These are phyloP conservation scores for Mermis nigrescens DNA, from an alignment of 2,888 invertebrate genomes.

Conservation along the genomic window DNA sequence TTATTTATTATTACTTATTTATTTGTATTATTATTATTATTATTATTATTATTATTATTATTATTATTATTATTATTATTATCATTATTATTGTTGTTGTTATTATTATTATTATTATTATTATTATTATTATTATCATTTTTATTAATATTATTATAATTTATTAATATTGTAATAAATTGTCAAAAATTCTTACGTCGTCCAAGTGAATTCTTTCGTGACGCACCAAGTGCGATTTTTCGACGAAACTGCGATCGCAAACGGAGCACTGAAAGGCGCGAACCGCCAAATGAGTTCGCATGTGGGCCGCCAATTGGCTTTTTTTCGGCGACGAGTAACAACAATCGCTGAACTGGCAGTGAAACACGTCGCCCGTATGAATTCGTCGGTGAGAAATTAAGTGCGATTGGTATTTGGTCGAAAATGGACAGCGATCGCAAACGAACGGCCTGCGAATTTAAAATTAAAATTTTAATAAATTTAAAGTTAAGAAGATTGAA, in stretches of 20 bases:
- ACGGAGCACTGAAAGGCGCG: constrained; percentile 42
- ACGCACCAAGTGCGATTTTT: constrained; percentile 47
- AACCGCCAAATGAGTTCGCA: constrained; percentile 42
- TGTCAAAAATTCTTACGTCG: not conserved
- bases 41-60: too few relatives aligned
- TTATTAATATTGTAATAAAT: too few relatives aligned
- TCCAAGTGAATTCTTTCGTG: constrained; percentile 46
- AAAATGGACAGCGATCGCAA: constrained; percentile 49
- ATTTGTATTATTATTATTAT: too few relatives aligned
- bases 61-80: too few relatives aligned
- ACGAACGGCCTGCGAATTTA: constrained; percentile 42
- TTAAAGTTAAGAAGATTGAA: not conserved
- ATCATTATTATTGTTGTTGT: too few relatives aligned
- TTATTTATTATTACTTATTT: too few relatives aligned
- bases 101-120: too few relatives aligned
- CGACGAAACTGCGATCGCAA: constrained; percentile 47
- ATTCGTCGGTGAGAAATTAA: constrained; percentile 47
- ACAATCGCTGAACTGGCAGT: constrained; percentile 45
- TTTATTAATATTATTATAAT: too few relatives aligned
- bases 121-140: too few relatives aligned
- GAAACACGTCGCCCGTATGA: constrained; percentile 46
- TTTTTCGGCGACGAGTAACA: constrained; percentile 47
- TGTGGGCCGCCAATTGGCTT: constrained; percentile 46
- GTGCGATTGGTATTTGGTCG: constrained; percentile 48
- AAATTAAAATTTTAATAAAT: too few relatives aligned